phyloP scores from a whole-genome alignment of 2,888 invertebrate genomes.

The Pelosia muscerda region DNA sequence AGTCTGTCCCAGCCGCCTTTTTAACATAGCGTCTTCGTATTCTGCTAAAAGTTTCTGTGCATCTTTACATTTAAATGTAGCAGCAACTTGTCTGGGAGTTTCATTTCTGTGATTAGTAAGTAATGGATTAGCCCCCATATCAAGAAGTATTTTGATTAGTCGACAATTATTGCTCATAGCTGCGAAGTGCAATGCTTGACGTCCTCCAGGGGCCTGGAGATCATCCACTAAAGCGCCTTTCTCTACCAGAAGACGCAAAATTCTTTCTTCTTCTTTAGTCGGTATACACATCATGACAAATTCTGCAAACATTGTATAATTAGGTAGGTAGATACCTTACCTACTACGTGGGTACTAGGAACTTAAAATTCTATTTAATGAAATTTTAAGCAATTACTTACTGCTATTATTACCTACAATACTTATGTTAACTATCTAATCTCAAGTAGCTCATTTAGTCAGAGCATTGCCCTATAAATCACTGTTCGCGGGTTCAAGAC shows the following conservation, averaged over 20 bases:
- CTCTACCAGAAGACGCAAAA: slow-evolving; percentile 69
- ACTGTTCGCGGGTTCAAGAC: too few species aligned
- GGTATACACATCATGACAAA: slow-evolving; percentile 76
- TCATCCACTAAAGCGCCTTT: slow-evolving; percentile 74
- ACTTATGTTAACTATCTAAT: too few species aligned
- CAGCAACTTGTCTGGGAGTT: slow-evolving; percentile 76
- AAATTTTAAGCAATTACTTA: too few species aligned
- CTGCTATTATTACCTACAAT: too few species aligned
- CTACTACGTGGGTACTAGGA: too few species aligned
- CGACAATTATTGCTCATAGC: slow-evolving; percentile 79
- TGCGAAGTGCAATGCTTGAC: slow-evolving; percentile 83
- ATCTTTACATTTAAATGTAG: slow-evolving; percentile 64
- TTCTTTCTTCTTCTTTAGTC: slow-evolving; percentile 67
- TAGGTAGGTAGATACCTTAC: background rate
- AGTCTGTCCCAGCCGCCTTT: too few species aligned
- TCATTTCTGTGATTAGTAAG: slow-evolving; percentile 69
- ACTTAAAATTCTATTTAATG: too few species aligned
- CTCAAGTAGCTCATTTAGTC: too few species aligned
- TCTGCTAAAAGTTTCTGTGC: slow-evolving; percentile 58
- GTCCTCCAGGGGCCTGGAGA: slow-evolving; percentile 70
- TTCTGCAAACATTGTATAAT: slow-evolving; percentile 61
- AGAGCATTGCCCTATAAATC: too few species aligned
- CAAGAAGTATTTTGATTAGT: slow-evolving; percentile 68
- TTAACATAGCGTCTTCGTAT: slow-evolving; percentile 42
- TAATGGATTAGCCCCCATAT: slow-evolving; percentile 70